A percentile compares a stretch with the other conserved stretches of the same genome.
Conservation (phyloP, 2,888 invertebrate genomes). For the Athripsodes cinereus region DNA sequence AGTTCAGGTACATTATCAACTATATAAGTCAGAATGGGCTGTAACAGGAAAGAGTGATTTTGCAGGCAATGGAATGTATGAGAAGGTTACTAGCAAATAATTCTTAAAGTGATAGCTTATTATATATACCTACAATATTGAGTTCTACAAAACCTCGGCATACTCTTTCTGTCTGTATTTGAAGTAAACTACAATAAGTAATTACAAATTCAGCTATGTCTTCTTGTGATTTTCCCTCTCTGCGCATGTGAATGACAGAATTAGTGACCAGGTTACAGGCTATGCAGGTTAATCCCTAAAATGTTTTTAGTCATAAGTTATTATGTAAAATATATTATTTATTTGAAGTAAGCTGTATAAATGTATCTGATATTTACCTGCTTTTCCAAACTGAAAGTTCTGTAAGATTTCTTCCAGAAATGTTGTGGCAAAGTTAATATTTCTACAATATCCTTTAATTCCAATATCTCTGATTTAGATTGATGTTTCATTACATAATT, state of each 20-base stretch:
- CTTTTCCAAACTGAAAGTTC: slow-evolving; percentile 11
- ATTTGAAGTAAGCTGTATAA: not conserved
- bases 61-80: too few relatives aligned
- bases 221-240: slow-evolving; percentile 1
- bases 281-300: slow-evolving; percentile 8
- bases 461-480: slow-evolving; percentile 12
- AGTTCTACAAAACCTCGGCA: not conserved
- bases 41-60: too few relatives aligned
- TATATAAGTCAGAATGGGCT: slow-evolving; percentile 59
- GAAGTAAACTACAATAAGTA: not conserved
- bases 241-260: not conserved
- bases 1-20: slow-evolving; percentile 48
- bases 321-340: not conserved
- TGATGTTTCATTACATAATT: slow-evolving; percentile 24
- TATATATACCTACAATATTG: not conserved
- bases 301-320: not conserved
- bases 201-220: not conserved
- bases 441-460: slow-evolving; percentile 21
- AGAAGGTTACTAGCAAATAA: too few relatives aligned
- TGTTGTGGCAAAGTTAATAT: slow-evolving; percentile 22
- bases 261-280: slow-evolving; percentile 31
- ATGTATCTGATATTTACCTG: slow-evolving; percentile 12
- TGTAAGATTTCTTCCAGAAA: slow-evolving; percentile 12
- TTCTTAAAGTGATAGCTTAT: too few relatives aligned
- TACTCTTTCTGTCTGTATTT: not conserved